Conservation (phyloP, 2,113 vertebrate species). For the Barnardius zonarius region DNA sequence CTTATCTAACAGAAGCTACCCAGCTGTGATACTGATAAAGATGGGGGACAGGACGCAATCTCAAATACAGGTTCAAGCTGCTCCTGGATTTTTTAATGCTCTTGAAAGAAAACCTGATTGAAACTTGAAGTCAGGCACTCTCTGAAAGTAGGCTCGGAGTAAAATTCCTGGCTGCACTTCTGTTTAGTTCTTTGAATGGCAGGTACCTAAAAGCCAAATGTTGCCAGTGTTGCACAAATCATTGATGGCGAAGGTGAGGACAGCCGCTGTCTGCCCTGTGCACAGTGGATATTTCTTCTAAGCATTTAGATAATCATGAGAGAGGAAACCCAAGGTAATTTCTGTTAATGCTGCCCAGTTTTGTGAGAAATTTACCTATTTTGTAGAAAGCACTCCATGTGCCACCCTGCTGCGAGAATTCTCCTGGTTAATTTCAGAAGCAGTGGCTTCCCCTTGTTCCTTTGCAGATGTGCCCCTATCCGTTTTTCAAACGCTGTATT, state of each 20-base stretch:
- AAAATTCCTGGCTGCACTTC: accelerated
- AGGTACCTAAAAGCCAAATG: not conserved
- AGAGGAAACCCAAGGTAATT: not conserved
- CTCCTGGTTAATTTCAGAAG: not conserved
- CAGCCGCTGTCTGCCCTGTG: accelerated
- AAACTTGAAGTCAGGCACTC: not conserved
- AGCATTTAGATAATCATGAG: not conserved
- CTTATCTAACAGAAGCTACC: not conserved
- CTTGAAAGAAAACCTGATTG: not conserved
- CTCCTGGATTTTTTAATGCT: not conserved
- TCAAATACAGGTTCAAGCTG: not conserved
- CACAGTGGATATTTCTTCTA: not conserved
- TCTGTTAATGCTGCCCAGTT: not conserved
- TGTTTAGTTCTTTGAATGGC: not conserved
- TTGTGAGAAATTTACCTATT: not conserved
- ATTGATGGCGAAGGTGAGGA: not conserved
- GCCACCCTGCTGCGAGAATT: not conserved
- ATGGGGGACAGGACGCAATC: not conserved
- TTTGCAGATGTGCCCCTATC: not conserved
- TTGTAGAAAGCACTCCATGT: not conserved
- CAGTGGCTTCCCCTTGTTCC: not conserved
- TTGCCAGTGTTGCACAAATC: not conserved
- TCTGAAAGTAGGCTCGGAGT: not conserved
- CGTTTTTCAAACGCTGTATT: not conserved
- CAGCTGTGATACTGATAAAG: not conserved